Evolutionary conservation across 2,113 vertebrate genomes (phyloP), one percentile per base, ranked within the genome.

Genomic region (Mobula hypostoma): DNA sequence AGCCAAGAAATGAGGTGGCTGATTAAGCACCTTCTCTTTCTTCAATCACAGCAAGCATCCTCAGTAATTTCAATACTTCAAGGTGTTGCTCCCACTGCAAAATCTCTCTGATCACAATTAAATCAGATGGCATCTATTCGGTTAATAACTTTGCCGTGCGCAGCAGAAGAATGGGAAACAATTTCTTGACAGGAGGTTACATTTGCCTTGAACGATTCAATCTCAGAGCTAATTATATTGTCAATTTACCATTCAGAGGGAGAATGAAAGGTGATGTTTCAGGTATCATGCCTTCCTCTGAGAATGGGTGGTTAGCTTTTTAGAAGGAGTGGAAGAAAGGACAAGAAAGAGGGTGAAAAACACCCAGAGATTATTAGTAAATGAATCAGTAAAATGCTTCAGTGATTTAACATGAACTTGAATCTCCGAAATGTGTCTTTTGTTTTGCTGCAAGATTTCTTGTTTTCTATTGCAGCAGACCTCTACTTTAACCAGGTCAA

Each of bases 141-240:
- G 8, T 32, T 66, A 88, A 17, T 14, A 63, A 29, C 27, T 58
- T 88, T 14, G 1, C 29, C 58, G 15, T 17, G 63, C 58, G n/a
- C 29, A 88, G 85, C 27, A 29, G 29, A n/a, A 88, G n/a, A 88
- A 88, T 74, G 72, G 21, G 72, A 66, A 85, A 56, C 85, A 63
- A 87, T 87, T 87, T 87, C 83, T 87, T 27, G 56, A 29, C 21
- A 61, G 12, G 58, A 88, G 85, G 58, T 66, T 88, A 66, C 61
- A 63, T 88, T 88, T 87, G 83, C 27, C 56, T 56, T 87, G 83
- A 87, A 87, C 11, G 83, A 61, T 87, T 88, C 58, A n/a, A 88
- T 32, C 58, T 88, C 85, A 88, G 12, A 66, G 58, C 80, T 88
- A 88, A 66, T 88, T 88, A 66, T 88, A 66, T 14, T 66, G 29